A percentile compares a stretch with the other conserved stretches of the same genome.
Conservation (phyloP, 2,888 invertebrate species). For the Sarcophaga carnaria region DNA sequence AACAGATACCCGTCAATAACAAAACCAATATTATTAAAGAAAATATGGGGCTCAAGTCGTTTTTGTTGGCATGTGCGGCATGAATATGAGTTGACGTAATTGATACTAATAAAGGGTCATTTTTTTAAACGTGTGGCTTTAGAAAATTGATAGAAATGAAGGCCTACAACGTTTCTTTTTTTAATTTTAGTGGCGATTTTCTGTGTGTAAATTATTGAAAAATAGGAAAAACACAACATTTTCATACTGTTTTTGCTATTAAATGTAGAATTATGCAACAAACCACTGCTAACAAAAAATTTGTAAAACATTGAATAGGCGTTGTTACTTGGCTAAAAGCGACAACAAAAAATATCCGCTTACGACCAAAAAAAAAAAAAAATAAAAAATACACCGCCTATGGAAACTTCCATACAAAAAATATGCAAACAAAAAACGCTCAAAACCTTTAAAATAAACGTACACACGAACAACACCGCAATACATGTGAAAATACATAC, state of each 20-base stretch:
- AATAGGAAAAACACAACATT: background rate
- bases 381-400: slow-evolving; percentile 6
- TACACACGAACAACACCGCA: slow-evolving; percentile 26
- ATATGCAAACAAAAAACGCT: background rate
- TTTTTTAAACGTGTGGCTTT: no score
- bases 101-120: no score
- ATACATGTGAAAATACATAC: slow-evolving; percentile 6
- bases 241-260: slow-evolving; percentile 6
- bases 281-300: slow-evolving; percentile 2
- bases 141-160: no score
- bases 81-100: no score
- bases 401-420: background rate
- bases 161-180: no score
- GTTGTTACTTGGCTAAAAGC: slow-evolving; percentile 22
- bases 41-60: no score
- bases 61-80: no score
- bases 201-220: background rate
- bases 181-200: no score
- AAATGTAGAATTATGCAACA: slow-evolving; percentile 48
- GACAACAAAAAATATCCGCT: slow-evolving; percentile 2
- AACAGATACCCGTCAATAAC: no score
- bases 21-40: no score
- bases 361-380: background rate
- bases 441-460: slow-evolving; percentile 26
- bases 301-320: slow-evolving; percentile 18